A percentile compares a stretch with the other conserved stretches of the same genome.
phyloP scores from a whole-genome alignment of 1,140 invertebrate genomes.

The Sitophilus oryzae region DNA sequence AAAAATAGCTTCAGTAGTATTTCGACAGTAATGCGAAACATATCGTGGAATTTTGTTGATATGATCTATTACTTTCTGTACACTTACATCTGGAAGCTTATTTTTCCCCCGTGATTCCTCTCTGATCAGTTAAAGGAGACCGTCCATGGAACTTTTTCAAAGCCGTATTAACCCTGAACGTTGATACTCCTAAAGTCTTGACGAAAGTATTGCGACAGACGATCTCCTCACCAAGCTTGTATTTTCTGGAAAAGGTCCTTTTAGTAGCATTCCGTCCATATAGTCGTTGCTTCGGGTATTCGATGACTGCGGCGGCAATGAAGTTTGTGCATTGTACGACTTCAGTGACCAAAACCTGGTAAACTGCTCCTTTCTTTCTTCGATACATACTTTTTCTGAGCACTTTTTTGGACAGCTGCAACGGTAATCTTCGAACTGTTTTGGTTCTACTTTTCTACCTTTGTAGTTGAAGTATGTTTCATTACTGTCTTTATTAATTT shows the following conservation, averaged over 20 bases:
- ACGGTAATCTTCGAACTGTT: slow-evolving; percentile 4
- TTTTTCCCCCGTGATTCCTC: slow-evolving; percentile 5
- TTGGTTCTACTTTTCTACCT: slow-evolving; percentile 4
- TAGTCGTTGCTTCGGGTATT: too few species aligned
- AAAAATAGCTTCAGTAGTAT: not conserved
- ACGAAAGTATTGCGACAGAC: slow-evolving; percentile 6
- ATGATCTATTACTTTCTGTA: slow-evolving; percentile 13
- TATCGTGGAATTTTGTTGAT: slow-evolving; percentile 8
- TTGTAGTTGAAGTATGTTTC: not conserved
- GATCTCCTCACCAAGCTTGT: slow-evolving; percentile 3
- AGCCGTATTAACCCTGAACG: too few species aligned
- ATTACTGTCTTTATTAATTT: slow-evolving; percentile 7
- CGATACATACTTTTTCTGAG: slow-evolving; percentile 6
- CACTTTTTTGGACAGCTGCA: slow-evolving; percentile 2
- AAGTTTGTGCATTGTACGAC: slow-evolving; percentile 5
- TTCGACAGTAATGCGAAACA: slow-evolving; percentile 11
- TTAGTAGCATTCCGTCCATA: too few species aligned
- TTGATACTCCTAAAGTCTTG: slow-evolving; percentile 8
- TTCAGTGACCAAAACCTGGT: slow-evolving; percentile 5
- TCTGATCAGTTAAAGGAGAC: slow-evolving; percentile 2
- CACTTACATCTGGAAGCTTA: not conserved
- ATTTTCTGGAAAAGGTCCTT: slow-evolving; percentile 6
- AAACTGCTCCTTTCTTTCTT: slow-evolving; percentile 3
- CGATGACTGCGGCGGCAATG: too few species aligned
- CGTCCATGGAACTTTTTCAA: too few species aligned